Conservation (phyloP, 2,113 vertebrate genomes). For the Apaloderma vittatum region DNA sequence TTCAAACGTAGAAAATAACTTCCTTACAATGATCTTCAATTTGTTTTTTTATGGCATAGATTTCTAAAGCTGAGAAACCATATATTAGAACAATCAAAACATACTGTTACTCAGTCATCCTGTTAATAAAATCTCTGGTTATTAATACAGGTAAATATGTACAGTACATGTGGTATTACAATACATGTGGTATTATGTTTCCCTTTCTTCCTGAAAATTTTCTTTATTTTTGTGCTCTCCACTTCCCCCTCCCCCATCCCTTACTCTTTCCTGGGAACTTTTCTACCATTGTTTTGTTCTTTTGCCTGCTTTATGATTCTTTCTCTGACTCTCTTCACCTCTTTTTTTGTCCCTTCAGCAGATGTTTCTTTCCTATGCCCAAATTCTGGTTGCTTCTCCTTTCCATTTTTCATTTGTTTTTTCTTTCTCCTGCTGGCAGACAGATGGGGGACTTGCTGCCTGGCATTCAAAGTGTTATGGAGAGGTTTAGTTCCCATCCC, state of each 20-base stretch:
- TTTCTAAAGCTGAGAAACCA: neutral
- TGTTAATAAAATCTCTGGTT: neutral
- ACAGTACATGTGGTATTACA: neutral
- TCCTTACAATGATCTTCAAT: neutral
- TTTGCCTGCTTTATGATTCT: neutral
- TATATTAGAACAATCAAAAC: neutral
- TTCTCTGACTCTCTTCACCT: neutral
- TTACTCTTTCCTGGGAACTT: neutral
- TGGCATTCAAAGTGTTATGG: slow-evolving; percentile 51
- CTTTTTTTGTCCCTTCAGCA: neutral
- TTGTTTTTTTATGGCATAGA: neutral
- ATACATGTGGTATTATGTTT: neutral
- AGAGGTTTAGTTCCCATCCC: slow-evolving; percentile 49
- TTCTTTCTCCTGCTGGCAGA: slow-evolving; percentile 46
- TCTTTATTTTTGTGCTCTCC: neutral
- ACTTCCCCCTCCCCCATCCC: too few relatives aligned
- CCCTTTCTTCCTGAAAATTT: neutral
- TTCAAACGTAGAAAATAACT: neutral
- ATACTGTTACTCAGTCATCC: neutral
- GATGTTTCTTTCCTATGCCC: slow-evolving; percentile 36
- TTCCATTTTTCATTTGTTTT: slow-evolving; percentile 61
- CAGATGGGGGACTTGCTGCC: slow-evolving; percentile 57
- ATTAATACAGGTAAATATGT: neutral
- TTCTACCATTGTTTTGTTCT: neutral
- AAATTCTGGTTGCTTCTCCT: neutral